Evolutionary conservation across 2,797 vertebrate genomes (phyloP), one percentile per base, ranked within the genome.

Genomic region (Cyprinella venusta): DNA sequence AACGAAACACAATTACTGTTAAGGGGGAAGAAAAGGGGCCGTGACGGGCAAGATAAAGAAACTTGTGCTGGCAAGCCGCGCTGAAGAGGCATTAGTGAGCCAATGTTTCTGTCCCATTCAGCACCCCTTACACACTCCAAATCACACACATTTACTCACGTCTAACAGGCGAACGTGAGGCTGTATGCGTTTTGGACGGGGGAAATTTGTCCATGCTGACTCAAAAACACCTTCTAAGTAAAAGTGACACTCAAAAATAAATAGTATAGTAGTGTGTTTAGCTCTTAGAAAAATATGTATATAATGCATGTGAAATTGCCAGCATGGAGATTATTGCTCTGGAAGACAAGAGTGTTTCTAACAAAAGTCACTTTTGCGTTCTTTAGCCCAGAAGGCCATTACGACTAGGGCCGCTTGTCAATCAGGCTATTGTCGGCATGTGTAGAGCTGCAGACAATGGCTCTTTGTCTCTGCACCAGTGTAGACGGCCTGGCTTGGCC

Each of bases 1-100:
- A 89, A 90, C 88, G 85, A 91, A 90, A 89, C 83, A 87, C 84
- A 90, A 91, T 91, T 91, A 90, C 82, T 89, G 88, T 88, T 85
- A 87, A 88, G 85, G 88, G 88, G 84, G 81, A 88, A 86, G 87
- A 90, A 88, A 87, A 82, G 84, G 84, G 79, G 89, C 84, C 86
- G 82, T 87, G 88, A 88, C 88, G 76, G 87, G 79, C 81, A 65
- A 86, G 85, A 89, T 90, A 87, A 89, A 89, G 87, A 85, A 83
- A 82, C 84, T 86, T 85, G 85, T 86, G 86, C 87, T 89, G 84
- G 83, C 89, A 87, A 86, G 86, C 86, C 88, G 87, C 36, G 84
- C 88, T 87, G 79, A 84, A 87, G 85, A 86, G 85, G 86, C 84
- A 87, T 86, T 87, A 89, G 83, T 85, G 85, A 87, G 76, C 86